Evolutionary conservation across 2,797 vertebrate species (phyloP).

Genomic region (Echiichthys vipera): DNA sequence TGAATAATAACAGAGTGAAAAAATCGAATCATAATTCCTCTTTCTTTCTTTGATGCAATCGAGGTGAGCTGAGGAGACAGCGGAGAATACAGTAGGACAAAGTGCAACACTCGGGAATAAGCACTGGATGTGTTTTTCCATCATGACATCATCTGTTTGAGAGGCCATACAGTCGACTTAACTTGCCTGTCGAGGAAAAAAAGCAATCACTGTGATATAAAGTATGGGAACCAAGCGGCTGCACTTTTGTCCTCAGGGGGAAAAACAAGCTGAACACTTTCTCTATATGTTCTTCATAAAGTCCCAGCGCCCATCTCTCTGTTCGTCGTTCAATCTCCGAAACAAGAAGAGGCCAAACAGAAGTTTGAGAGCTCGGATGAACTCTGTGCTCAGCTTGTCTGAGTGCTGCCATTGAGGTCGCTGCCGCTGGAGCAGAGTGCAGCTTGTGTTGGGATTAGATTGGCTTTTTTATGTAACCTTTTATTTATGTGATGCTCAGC

Average conservation of each 20-base stretch:
- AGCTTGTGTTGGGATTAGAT: slow-evolving; percentile 24
- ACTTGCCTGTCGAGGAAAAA: no score
- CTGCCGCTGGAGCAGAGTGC: neutral
- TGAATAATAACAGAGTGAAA: no score
- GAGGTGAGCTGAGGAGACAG: no score
- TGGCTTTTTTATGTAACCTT: slow-evolving; percentile 43
- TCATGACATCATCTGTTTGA: no score
- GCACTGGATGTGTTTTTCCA: no score
- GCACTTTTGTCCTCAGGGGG: neutral
- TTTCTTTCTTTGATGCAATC: no score
- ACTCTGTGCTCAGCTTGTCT: neutral
- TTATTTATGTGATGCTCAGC: slow-evolving; percentile 25
- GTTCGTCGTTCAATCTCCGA: neutral
- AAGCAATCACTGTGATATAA: neutral
- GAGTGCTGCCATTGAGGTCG: neutral
- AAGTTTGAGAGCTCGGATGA: slow-evolving; percentile 6
- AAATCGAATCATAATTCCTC: no score
- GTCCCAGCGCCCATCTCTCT: neutral
- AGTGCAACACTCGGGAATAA: no score
- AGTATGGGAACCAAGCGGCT: neutral
- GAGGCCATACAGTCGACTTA: no score
- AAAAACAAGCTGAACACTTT: slow-evolving; percentile 3
- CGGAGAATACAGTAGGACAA: no score
- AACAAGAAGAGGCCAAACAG: neutral
- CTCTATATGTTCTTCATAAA: neutral